phyloP scores from a whole-genome alignment of 2,888 invertebrate genomes.

The Oeneis ivallda region DNA sequence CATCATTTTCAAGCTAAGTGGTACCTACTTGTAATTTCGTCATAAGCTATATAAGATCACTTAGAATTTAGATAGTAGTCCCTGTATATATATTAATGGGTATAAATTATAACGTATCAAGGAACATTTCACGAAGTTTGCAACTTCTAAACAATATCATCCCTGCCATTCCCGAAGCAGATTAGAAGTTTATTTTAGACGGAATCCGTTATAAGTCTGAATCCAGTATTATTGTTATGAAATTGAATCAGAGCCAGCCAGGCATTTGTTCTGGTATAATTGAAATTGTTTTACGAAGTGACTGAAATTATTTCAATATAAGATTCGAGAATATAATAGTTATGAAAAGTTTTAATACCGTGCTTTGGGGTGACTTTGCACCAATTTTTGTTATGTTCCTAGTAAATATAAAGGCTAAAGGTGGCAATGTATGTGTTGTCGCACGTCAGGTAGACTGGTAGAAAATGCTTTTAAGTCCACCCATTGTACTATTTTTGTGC shows the following conservation, averaged over 20 bases:
- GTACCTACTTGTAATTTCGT: too few species aligned
- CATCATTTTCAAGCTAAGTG: too few species aligned
- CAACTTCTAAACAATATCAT: constrained; percentile 8
- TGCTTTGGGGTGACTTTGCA: too few species aligned
- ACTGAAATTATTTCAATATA: constrained; percentile 1
- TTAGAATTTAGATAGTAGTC: too few species aligned
- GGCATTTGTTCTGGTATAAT: constrained; percentile 11
- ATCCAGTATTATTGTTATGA: constrained; percentile 11
- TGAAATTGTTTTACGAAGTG: neutral
- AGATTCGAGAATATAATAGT: neutral
- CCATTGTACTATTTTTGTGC: too few species aligned
- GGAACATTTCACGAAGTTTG: neutral
- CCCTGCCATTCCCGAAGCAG: neutral
- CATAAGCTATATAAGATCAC: too few species aligned
- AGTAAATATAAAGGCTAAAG: too few species aligned
- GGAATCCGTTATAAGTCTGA: neutral
- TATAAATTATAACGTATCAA: neutral
- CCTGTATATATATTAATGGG: neutral
- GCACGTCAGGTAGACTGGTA: too few species aligned
- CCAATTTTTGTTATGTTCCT: too few species aligned
- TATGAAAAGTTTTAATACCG: too few species aligned
- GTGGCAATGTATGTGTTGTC: too few species aligned
- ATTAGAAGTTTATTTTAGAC: constrained; percentile 10
- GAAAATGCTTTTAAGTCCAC: too few species aligned
- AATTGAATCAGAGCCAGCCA: constrained; percentile 10